A percentile compares a stretch with the other conserved stretches of the same genome.
These are phyloP conservation scores for Oostethus manadensis DNA, from an alignment of 2,113 vertebrate species.

Conservation along the genomic window DNA sequence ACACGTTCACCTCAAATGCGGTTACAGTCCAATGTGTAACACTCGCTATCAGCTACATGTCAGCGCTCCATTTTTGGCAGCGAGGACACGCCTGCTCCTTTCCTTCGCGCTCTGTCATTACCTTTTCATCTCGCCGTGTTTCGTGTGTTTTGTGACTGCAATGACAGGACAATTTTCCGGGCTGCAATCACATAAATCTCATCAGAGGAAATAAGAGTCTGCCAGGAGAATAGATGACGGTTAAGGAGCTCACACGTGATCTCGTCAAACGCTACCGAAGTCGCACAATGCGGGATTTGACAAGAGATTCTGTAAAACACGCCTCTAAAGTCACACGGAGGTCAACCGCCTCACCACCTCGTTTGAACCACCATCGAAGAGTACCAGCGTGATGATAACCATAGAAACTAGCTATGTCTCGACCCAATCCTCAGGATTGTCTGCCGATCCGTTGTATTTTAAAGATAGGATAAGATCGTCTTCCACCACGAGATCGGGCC, in stretches of 20 bases:
- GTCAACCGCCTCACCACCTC: no score
- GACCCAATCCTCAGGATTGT: no score
- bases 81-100: conserved; percentile 19
- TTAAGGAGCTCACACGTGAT: conserved; percentile 20
- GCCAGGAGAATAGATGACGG: conserved; percentile 22
- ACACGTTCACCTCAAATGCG: conserved; percentile 32
- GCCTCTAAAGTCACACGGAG: no score
- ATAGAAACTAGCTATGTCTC: no score
- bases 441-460: no score
- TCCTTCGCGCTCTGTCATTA: conserved; percentile 19
- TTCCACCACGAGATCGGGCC: no score
- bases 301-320: no score
- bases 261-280: no score
- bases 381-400: no score
- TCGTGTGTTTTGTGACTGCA: conserved; percentile 20
- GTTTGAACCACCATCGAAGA: no score
- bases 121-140: conserved; percentile 36
- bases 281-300: no score
- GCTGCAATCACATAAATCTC: conserved; percentile 37
- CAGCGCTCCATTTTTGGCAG: conserved; percentile 49
- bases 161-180: conserved; percentile 29
- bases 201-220: conserved; percentile 36
- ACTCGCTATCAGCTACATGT: conserved; percentile 43
- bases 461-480: no score
- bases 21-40: conserved; percentile 37